These are phyloP conservation scores for Amphipyra tragopoginis DNA, from an alignment of 2,888 invertebrate genomes.

Conservation along the genomic window DNA sequence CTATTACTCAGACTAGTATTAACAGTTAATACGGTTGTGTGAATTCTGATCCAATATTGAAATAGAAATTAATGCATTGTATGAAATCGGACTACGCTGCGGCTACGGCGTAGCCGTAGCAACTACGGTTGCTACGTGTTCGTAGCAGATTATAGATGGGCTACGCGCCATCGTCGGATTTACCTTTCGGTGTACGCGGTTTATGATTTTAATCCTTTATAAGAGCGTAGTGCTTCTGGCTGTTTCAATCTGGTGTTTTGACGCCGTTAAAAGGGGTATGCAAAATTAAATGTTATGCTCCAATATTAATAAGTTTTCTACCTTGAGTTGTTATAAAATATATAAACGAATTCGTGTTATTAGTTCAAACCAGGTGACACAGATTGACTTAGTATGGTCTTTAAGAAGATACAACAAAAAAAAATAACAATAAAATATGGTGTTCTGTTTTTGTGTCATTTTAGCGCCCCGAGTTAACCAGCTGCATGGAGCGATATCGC, in stretches of 20 bases:
- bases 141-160: constrained; percentile 43
- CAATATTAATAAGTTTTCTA: no score
- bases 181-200: constrained; percentile 14
- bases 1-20: constrained; percentile 9
- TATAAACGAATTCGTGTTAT: no score
- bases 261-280: not conserved
- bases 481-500: no score
- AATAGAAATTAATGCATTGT: constrained; percentile 37
- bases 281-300: no score
- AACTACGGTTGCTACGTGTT: constrained; percentile 32
- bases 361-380: no score
- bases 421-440: no score
- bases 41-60: constrained; percentile 30
- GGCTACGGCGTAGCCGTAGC: constrained; percentile 41
- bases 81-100: constrained; percentile 35
- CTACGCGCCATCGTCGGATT: not conserved
- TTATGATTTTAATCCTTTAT: constrained; percentile 8
- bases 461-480: no score
- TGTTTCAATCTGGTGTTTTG: not conserved
- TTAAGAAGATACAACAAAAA: no score
- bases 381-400: no score
- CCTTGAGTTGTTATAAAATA: no score
- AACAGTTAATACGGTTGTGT: constrained; percentile 10
- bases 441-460: no score
- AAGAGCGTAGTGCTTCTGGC: not conserved